These are phyloP conservation scores for Drosophila dives DNA, from an alignment of 2,888 invertebrate genomes.

Conservation along the genomic window DNA sequence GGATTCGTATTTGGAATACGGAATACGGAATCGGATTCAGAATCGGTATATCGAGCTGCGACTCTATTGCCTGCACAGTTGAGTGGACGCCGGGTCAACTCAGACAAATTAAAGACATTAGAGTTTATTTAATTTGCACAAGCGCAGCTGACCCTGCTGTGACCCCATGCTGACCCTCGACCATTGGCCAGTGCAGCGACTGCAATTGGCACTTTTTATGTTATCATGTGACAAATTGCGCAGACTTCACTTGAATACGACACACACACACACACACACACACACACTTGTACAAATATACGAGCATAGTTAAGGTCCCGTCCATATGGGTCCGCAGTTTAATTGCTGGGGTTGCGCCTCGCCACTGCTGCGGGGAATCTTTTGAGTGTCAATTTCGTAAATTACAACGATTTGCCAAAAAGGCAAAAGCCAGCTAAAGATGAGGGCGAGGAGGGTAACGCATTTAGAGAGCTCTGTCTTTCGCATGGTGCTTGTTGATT, in stretches of 20 bases:
- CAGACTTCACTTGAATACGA: slow-evolving; percentile 39
- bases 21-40: slow-evolving; percentile 9
- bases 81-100: slow-evolving; percentile 47
- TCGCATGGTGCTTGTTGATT: slow-evolving; percentile 41
- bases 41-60: slow-evolving; percentile 18
- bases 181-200: slow-evolving; percentile 35
- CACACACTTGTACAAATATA: not conserved
- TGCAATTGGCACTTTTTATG: slow-evolving; percentile 79
- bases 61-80: slow-evolving; percentile 26
- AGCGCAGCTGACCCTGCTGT: slow-evolving; percentile 67
- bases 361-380: slow-evolving; percentile 49
- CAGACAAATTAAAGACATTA: slow-evolving; percentile 80
- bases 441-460: not conserved
- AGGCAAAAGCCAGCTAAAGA: slow-evolving; percentile 39
- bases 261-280: not conserved
- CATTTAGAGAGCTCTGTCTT: slow-evolving; percentile 22
- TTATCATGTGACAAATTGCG: slow-evolving; percentile 75
- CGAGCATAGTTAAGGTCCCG: slow-evolving; percentile 2
- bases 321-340: slow-evolving; percentile 68
- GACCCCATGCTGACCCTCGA: slow-evolving; percentile 38
- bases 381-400: slow-evolving; percentile 80
- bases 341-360: slow-evolving; percentile 69
- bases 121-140: slow-evolving; percentile 78
- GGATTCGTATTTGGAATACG: slow-evolving; percentile 21
- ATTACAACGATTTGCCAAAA: slow-evolving; percentile 75